Evolutionary conservation across 1,140 invertebrate genomes (phyloP).

Genomic region (Colletes gigas): DNA sequence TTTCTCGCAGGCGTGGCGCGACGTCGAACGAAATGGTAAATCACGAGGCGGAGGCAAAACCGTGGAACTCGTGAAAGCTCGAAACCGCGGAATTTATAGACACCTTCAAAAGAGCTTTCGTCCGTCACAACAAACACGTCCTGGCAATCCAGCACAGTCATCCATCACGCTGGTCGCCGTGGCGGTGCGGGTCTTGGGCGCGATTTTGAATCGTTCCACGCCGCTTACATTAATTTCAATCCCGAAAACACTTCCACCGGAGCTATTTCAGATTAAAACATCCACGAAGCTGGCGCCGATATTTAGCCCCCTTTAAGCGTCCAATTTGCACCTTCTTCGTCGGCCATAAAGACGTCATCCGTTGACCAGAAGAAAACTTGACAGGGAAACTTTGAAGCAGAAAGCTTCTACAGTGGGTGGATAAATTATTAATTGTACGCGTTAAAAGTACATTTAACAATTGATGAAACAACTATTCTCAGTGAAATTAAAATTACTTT

Average conservation of each 20-base stretch:
- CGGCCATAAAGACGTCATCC: not conserved
- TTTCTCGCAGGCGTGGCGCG: constrained; percentile 30
- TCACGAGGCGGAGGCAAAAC: constrained; percentile 20
- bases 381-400: no score
- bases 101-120: constrained; percentile 60
- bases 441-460: no score
- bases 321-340: not conserved
- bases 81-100: constrained; percentile 65
- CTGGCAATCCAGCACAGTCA: constrained; percentile 49
- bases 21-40: constrained; percentile 52
- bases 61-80: constrained; percentile 39
- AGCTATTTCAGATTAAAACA: constrained; percentile 1
- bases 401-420: no score
- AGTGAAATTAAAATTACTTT: no score
- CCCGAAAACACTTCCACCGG: not conserved
- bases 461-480: no score
- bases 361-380: not conserved
- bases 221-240: constrained; percentile 27
- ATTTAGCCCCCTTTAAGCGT: not conserved
- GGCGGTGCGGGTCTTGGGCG: not conserved
- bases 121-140: constrained; percentile 69
- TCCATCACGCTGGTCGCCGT: constrained; percentile 46
- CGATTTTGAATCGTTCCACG: constrained; percentile 28
- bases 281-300: not conserved
- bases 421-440: no score